Percentiles rank a stretch among this genome's conserved stretches.
These are phyloP conservation scores for Crotalus horridus DNA, from an alignment of 2,113 vertebrate genomes.

Conservation along the genomic window DNA sequence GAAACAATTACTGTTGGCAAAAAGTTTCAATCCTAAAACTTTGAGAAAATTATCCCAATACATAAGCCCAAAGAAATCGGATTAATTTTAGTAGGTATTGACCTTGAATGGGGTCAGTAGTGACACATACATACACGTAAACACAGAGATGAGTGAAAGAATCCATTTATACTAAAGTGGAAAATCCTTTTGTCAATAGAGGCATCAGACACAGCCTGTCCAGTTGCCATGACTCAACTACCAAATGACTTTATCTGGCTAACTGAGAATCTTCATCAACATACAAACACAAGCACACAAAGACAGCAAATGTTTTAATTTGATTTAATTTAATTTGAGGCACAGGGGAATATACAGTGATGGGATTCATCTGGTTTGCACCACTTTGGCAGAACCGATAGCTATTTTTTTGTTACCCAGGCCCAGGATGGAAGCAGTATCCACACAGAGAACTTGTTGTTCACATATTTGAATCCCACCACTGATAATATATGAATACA, in stretches of 20 bases:
- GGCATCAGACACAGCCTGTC: background rate
- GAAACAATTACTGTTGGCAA: background rate
- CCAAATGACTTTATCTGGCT: background rate
- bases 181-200: background rate
- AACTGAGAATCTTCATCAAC: background rate
- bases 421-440: too few species aligned
- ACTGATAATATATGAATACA: background rate
- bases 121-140: background rate
- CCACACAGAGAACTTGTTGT: too few species aligned
- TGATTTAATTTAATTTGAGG: background rate
- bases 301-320: background rate
- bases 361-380: too few species aligned
- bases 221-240: background rate
- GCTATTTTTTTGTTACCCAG: too few species aligned
- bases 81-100: background rate
- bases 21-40: background rate
- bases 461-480: too few species aligned
- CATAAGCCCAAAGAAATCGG: background rate
- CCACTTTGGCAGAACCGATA: too few species aligned
- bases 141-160: background rate
- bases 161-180: background rate
- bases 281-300: background rate
- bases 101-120: background rate
- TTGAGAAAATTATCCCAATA: background rate
- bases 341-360: too few species aligned